Conservation (phyloP, 2,797 vertebrate species). For the Scleropages formosus region DNA sequence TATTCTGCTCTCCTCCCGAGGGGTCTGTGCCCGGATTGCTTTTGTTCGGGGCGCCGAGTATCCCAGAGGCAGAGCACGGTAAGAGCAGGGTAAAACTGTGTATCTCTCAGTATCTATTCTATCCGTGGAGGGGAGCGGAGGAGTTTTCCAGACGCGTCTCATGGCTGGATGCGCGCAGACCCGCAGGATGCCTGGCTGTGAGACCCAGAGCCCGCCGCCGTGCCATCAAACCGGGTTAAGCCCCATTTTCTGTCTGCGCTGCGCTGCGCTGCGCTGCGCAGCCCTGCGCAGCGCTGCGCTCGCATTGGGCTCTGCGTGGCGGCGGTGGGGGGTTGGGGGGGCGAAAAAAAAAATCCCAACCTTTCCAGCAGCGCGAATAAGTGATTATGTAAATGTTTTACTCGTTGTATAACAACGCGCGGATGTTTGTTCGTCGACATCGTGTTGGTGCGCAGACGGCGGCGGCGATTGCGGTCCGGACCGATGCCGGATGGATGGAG, state of each 20-base stretch:
- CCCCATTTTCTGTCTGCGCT: slow-evolving; percentile 18
- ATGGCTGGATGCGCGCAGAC: slow-evolving; percentile 58
- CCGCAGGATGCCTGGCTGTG: slow-evolving; percentile 82
- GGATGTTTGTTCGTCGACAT: neutral
- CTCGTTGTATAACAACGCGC: slow-evolving; percentile 10
- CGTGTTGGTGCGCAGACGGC: slow-evolving; percentile 21
- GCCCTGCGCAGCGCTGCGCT: too few species aligned
- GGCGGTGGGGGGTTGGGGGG: too few species aligned
- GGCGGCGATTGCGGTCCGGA: too few species aligned
- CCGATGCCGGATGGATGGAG: slow-evolving; percentile 48
- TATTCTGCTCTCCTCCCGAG: too few species aligned
- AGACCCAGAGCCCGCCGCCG: slow-evolving; percentile 67
- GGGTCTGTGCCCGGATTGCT: too few species aligned
- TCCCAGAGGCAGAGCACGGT: too few species aligned
- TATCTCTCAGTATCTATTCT: too few species aligned
- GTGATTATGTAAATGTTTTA: neutral
- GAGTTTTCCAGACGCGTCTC: slow-evolving; percentile 53
- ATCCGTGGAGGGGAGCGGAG: too few species aligned
- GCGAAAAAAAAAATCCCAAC: slow-evolving; percentile 23
- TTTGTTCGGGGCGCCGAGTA: too few species aligned
- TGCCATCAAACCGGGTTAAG: slow-evolving; percentile 12
- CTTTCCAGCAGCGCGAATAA: slow-evolving; percentile 8
- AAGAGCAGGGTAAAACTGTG: too few species aligned
- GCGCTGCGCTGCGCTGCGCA: too few species aligned
- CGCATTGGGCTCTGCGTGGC: too few species aligned